Conservation (phyloP, 2,888 invertebrate genomes). For the Drosophila pseudotalamancana region DNA sequence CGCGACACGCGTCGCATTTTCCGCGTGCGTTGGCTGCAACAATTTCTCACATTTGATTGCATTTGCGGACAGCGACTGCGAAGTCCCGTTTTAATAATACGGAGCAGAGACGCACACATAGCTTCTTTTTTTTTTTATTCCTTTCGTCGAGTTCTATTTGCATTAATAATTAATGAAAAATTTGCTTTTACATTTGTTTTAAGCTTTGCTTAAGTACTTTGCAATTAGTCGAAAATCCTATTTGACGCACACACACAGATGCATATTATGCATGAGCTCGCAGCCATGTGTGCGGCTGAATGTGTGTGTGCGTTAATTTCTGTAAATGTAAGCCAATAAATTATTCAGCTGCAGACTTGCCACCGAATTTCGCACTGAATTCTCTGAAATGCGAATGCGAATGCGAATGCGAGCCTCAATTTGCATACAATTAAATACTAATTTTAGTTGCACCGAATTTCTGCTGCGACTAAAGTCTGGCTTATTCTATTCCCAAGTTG, state of each 20-base stretch:
- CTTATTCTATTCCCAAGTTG: not conserved
- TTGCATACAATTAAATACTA: conserved; percentile 75
- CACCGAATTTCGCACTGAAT: conserved; percentile 53
- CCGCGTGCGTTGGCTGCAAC: not conserved
- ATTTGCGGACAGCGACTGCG: conserved; percentile 8
- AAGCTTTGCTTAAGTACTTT: conserved; percentile 83
- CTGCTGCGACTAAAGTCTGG: conserved; percentile 2
- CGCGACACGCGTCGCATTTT: conserved; percentile 45
- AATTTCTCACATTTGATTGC: conserved; percentile 49
- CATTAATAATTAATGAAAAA: conserved; percentile 81
- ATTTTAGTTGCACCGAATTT: conserved; percentile 52
- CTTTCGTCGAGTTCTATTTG: conserved; percentile 45
- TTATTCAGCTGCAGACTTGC: conserved; percentile 75
- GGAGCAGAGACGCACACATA: not conserved
- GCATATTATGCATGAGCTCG: conserved; percentile 28
- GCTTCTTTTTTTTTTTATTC: conserved; percentile 14
- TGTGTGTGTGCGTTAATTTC: conserved; percentile 67
- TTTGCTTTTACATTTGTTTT: conserved; percentile 79
- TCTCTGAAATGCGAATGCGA: conserved; percentile 15
- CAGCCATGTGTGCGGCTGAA: conserved; percentile 8
- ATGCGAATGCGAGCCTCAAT: conserved; percentile 46
- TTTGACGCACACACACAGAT: conserved; percentile 54
- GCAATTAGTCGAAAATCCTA: conserved; percentile 83
- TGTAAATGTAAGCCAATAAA: conserved; percentile 76
- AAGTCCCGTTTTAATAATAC: not conserved